phyloP scores from a whole-genome alignment of 2,888 invertebrate species.

The Zaprionus bogoriensis region DNA sequence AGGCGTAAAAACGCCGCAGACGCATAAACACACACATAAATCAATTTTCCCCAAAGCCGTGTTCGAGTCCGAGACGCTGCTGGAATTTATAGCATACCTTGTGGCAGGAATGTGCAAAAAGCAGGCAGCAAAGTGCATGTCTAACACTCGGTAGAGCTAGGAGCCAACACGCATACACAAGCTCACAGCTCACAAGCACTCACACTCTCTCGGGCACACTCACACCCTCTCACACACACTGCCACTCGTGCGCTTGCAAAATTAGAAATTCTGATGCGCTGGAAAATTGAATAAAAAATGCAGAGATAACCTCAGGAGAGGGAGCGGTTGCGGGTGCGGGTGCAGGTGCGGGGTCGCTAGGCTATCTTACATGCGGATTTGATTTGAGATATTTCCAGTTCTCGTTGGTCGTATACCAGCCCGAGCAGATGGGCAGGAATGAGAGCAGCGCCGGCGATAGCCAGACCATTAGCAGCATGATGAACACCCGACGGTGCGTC shows the following conservation, averaged over 20 bases:
- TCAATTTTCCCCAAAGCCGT: conserved; percentile 44
- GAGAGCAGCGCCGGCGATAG: conserved; percentile 95
- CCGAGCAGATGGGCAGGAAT: conserved; percentile 96
- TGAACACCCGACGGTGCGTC: conserved; percentile 90
- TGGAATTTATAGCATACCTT: conserved; percentile 52
- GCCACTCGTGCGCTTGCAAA: conserved; percentile 11
- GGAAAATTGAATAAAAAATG: conserved; percentile 55
- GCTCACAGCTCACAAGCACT: too few relatives aligned
- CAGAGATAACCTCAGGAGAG: neutral
- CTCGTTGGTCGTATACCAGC: conserved; percentile 95
- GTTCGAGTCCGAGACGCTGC: conserved; percentile 7
- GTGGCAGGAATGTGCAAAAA: too few relatives aligned
- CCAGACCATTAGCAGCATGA: conserved; percentile 95
- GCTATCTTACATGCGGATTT: conserved; percentile 86
- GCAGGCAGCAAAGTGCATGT: conserved; percentile 32
- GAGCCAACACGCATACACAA: neutral
- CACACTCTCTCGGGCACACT: neutral
- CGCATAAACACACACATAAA: conserved; percentile 33
- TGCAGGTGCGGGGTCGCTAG: neutral
- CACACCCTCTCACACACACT: neutral
- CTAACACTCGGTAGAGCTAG: conserved; percentile 15
- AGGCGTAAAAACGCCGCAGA: conserved; percentile 52
- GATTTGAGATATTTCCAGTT: conserved; percentile 88
- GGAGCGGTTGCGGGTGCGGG: neutral
- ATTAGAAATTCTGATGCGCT: conserved; percentile 52